phyloP scores from a whole-genome alignment of 2,113 vertebrate genomes.

The Hippopotamus amphibius region DNA sequence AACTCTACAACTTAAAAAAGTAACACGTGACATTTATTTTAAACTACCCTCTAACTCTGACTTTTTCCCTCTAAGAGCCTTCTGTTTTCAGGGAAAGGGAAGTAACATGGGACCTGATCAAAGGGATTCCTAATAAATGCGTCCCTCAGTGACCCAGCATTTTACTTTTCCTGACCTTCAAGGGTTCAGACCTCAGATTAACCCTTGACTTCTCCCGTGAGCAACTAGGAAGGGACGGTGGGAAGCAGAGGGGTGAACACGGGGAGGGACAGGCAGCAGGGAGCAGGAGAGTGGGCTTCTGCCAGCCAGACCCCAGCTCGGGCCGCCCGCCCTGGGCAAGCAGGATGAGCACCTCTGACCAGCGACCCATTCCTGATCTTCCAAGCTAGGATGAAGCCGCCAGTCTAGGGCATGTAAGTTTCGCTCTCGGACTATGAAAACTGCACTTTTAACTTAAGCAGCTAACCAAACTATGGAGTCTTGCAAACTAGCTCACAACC shows the following conservation, averaged over 20 bases:
- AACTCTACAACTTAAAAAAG: neutral
- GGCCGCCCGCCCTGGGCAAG: neutral
- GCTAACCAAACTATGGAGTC: neutral
- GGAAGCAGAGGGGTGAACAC: too few species aligned
- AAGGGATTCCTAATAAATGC: neutral
- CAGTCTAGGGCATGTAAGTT: fast-evolving
- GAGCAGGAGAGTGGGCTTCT: neutral
- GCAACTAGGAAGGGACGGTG: neutral
- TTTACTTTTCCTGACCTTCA: neutral
- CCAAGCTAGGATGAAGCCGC: neutral
- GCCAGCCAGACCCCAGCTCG: neutral
- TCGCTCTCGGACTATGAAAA: neutral
- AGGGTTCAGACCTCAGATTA: neutral
- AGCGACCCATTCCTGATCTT: neutral
- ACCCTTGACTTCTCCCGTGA: neutral
- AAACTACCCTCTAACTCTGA: neutral
- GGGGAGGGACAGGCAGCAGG: too few species aligned
- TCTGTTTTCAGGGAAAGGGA: neutral
- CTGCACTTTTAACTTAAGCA: neutral
- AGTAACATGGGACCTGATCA: neutral
- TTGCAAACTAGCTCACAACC: neutral
- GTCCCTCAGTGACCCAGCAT: neutral
- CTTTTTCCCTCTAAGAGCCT: neutral
- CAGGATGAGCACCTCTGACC: neutral
- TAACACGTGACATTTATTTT: neutral